Base-by-base conservation (phyloP, 1,140 invertebrate genomes). In the Battus philenor region DNA sequence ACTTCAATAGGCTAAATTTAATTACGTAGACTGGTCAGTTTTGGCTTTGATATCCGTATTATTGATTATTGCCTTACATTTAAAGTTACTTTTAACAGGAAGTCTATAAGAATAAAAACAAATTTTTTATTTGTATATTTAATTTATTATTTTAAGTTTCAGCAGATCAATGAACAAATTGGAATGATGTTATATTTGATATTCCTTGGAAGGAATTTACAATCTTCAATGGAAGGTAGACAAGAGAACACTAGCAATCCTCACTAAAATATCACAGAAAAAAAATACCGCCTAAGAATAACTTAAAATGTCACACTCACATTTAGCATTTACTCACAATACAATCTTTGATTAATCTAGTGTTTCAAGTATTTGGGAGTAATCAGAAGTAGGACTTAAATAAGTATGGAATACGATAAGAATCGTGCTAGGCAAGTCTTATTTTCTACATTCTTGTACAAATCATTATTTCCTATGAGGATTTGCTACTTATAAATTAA, bases 201-300 rank as follows among this genome's bases (percentile, higher is more conserved):
- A 41, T 26, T 41, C 11, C 2, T 12, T 9, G 12, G 22, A 6
- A 15, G 15, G 9, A n/a, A 41, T 10, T 15, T 12, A 38, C 7
- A 38, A 13, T 12, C n/a, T 24, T 9, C 15, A 38, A 24, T 38
- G 11, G 18, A 26, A 24, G 34, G 34, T 24, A n/a, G 33, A 10
- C 5, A 10, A 38, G 12, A 49, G 41, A 49, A 50, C 31, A 59
- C 31, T 45, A 54, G 59, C 59, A 68, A 73, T 71, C 59, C 59
- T 67, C 58, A 54, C 48, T 54, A 56, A 64, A 60, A 61, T 75
- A 74, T 74, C 71, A 75, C 71, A 75, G 71, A 73, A 68, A 51
- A 56, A 67, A 54, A 71, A 68, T 59, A 68, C 53, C 34, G 34
- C 33, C 34, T 38, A 26, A 38, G 9, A 38, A 38, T 38, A 38